Evolutionary conservation across 2,113 vertebrate genomes (phyloP), one percentile per base, ranked within the genome.

Genomic region (Erpornis zantholeuca): DNA sequence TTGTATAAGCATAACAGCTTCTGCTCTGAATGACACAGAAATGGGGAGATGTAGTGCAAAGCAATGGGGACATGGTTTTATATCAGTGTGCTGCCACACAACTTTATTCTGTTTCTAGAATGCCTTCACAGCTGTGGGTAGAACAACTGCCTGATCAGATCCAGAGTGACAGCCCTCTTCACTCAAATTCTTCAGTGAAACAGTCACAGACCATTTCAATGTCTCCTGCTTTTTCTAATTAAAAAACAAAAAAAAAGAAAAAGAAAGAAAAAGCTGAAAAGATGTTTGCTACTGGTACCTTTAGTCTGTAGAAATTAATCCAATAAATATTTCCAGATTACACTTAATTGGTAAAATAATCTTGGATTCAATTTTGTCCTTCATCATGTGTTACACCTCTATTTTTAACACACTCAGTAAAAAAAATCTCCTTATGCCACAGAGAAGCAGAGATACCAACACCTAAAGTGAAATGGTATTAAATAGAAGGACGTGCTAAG

Each of bases 201-300:
- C 1, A 84, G 28, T 35, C 50, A 52, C 36, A 87, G 40, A 56
- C 6, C 4, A 36, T 31, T 86, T 69, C 64, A 64, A 8, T 16
- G 18, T 49, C 16, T 72, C 10, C 45, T 49, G n/a, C 5, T 77
- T 87, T 57, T 79, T 54, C 36, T 42, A 64, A 71, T n/a, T n/a
- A n/a, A 33, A 42, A n/a, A 17, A 42, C 15, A 42, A 42, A 6
- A 21, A 33, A 19, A 23, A 2, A 10, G 7, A 60, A 24, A 16
- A 11, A 11, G 5, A 28, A 7, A 10, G 3, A 5, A 10, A 0
- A 6, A 63, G 20, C 45, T 22, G 45, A 29, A 35, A 20, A 40
- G 8, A 10, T 68, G 7, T 63, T 61, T 40, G 6, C 24, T 15
- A 45, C 6, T 33, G 15, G 1, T 52, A 66, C 31, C 29, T 85